phyloP scores from a whole-genome alignment of 2,113 vertebrate species.

The Verasper variegatus region DNA sequence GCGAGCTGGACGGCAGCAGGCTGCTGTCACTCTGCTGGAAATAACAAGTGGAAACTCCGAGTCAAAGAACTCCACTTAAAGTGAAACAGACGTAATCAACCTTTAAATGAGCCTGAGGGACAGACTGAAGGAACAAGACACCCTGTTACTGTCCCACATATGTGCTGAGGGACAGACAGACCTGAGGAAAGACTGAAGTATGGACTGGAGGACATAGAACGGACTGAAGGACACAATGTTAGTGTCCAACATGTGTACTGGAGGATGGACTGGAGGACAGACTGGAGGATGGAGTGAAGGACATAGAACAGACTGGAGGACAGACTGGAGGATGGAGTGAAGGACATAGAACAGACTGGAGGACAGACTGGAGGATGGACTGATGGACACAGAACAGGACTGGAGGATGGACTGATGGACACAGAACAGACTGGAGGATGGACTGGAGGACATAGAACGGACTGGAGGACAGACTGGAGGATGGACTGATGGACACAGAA shows the following conservation, averaged over 20 bases:
- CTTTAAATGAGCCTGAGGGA: conserved; percentile 17
- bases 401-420: background rate
- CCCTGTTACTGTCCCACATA: background rate
- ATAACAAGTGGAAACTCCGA: conserved; percentile 62
- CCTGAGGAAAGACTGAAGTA: too few relatives aligned
- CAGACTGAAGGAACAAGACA: conserved; percentile 20
- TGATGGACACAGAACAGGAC: too few relatives aligned
- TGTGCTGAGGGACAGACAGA: background rate
- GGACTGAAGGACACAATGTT: too few relatives aligned
- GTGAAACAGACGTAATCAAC: conserved; percentile 30
- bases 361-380: too few relatives aligned
- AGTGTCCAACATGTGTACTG: too few relatives aligned
- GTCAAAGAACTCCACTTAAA: conserved; percentile 42
- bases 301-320: background rate
- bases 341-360: background rate
- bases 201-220: too few relatives aligned
- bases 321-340: background rate
- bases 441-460: too few relatives aligned
- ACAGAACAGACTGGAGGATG: too few relatives aligned
- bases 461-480: too few relatives aligned
- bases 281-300: background rate
- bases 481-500: too few relatives aligned
- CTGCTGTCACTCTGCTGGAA: conserved; percentile 47
- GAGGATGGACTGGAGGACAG: too few relatives aligned
- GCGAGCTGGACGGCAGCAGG: conserved; percentile 12